Percentiles rank a stretch among this genome's conserved stretches.
phyloP scores from a whole-genome alignment of 2,797 vertebrate species.

The Rhinella marina region DNA sequence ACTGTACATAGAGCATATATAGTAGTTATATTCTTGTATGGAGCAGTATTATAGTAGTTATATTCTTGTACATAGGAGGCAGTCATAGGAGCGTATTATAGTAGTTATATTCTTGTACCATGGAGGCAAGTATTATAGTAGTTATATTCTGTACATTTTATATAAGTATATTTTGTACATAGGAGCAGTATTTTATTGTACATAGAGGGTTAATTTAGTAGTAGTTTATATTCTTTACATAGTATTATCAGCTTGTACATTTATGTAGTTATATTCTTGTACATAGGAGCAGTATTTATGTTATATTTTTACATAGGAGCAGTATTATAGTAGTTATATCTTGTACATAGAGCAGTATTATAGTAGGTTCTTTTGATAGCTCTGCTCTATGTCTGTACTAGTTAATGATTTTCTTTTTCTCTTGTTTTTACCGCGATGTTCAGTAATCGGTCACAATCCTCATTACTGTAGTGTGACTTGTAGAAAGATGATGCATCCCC shows the following conservation, averaged over 20 bases:
- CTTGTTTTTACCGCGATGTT: constrained; percentile 69
- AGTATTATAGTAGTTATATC: no score
- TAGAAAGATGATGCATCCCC: constrained; percentile 52
- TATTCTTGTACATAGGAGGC: no score
- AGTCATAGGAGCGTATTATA: neutral
- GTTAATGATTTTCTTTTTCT: neutral
- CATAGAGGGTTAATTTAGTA: no score
- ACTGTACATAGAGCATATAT: no score
- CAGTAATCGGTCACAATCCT: constrained; percentile 61
- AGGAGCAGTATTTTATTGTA: no score
- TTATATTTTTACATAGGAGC: neutral
- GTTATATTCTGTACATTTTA: no score
- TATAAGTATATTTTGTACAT: no score
- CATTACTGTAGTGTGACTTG: constrained; percentile 51
- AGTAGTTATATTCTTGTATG: neutral
- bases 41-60: neutral
- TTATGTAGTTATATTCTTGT: neutral
- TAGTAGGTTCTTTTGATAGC: no score
- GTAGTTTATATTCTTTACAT: neutral
- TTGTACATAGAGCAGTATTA: no score
- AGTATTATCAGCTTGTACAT: neutral
- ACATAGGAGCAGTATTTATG: neutral
- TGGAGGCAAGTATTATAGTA: no score
- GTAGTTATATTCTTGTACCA: no score
- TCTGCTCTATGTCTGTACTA: neutral